Conservation (phyloP, 1,140 invertebrate genomes). For the Danaus melanippus region DNA sequence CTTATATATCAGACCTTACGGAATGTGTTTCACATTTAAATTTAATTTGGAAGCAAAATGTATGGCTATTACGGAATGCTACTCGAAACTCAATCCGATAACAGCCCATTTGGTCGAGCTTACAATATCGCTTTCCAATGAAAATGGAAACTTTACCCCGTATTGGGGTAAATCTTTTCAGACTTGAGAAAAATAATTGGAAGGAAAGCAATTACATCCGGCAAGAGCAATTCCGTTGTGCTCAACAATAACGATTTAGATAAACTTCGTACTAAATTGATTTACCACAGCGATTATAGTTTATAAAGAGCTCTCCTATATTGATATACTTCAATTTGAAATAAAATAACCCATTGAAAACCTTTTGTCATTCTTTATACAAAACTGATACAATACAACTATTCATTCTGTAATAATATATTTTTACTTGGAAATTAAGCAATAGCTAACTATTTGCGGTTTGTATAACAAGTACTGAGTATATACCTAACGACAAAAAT, state of each 20-base stretch:
- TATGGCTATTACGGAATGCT: conserved; percentile 14
- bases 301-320: conserved; percentile 24
- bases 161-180: conserved; percentile 55
- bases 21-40: conserved; percentile 4
- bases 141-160: conserved; percentile 46
- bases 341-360: no score
- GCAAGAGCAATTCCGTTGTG: conserved; percentile 57
- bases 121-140: conserved; percentile 52
- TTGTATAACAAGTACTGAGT: no score
- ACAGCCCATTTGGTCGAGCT: conserved; percentile 27
- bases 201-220: conserved; percentile 62
- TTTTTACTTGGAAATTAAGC: no score
- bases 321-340: conserved; percentile 2
- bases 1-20: no score
- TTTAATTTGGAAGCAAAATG: conserved; percentile 13
- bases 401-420: no score
- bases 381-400: no score
- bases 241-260: conserved; percentile 50
- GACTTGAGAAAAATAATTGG: conserved; percentile 64
- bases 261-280: conserved; percentile 55
- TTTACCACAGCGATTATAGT: conserved; percentile 27
- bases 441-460: no score
- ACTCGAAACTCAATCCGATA: conserved; percentile 18
- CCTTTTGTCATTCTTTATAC: no score
- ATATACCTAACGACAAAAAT: no score